Evolutionary conservation across 2,113 vertebrate species (phyloP).

Genomic region (Felis catus): DNA sequence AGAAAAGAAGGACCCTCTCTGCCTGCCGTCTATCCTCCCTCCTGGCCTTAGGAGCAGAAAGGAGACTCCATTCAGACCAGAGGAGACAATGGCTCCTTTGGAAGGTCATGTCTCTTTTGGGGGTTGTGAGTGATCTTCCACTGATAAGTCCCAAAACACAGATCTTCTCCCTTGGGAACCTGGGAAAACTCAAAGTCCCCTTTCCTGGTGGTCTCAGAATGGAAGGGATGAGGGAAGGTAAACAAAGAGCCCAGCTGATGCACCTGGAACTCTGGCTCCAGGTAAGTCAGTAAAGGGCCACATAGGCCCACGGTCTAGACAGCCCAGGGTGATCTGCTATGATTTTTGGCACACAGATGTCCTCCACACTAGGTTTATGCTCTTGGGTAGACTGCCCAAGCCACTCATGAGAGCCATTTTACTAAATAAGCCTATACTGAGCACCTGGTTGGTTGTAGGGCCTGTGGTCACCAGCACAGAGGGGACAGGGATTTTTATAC

Average conservation of each 20-base stretch:
- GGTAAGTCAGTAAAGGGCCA: background rate
- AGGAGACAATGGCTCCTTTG: background rate
- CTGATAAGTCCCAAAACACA: background rate
- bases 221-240: background rate
- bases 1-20: background rate
- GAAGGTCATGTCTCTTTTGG: background rate
- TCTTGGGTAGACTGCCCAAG: background rate
- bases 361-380: no score
- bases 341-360: background rate
- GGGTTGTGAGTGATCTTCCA: background rate
- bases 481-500: background rate
- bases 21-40: background rate
- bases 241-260: background rate
- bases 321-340: background rate
- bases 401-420: background rate
- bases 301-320: fast-evolving
- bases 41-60: background rate
- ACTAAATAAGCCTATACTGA: background rate
- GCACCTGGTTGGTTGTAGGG: background rate
- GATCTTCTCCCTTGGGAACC: background rate
- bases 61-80: background rate
- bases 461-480: background rate
- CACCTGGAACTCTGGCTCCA: background rate
- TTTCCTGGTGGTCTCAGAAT: background rate
- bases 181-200: background rate